Percentiles rank a stretch among this genome's conserved stretches.
Conservation (phyloP, 2,888 invertebrate species). For the Cantharis rustica region DNA sequence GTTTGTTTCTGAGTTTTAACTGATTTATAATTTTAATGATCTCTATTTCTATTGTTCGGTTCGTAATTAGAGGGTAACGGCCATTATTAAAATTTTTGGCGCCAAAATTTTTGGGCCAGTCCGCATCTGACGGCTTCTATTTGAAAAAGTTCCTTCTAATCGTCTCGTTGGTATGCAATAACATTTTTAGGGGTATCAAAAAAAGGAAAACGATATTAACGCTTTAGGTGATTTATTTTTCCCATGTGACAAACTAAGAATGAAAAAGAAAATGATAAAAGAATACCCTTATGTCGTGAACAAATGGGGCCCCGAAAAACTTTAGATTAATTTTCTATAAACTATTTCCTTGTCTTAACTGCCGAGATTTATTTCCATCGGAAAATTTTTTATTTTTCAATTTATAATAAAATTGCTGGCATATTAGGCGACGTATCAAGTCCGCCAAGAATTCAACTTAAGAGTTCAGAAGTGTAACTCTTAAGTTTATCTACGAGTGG, state of each 20-base stretch:
- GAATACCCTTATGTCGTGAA: conserved; percentile 36
- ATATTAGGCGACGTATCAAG: conserved; percentile 7
- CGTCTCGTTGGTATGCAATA: conserved; percentile 21
- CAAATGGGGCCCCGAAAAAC: conserved; percentile 29
- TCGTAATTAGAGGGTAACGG: no score
- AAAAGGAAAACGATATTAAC: conserved; percentile 44
- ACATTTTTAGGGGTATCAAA: conserved; percentile 27
- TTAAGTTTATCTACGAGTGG: conserved; percentile 20
- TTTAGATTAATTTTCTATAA: conserved; percentile 32
- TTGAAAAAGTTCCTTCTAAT: neutral
- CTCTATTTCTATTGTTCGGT: no score
- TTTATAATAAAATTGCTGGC: neutral
- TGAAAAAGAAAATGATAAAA: conserved; percentile 46
- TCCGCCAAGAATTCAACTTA: conserved; percentile 13
- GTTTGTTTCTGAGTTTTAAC: no score
- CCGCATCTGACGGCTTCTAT: neutral
- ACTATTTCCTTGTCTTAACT: conserved; percentile 17
- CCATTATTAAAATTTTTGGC: no score
- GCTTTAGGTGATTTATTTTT: conserved; percentile 45
- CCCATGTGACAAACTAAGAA: conserved; percentile 46
- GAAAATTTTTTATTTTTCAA: neutral
- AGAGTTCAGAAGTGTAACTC: conserved; percentile 17
- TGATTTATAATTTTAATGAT: no score
- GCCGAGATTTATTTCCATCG: conserved; percentile 17
- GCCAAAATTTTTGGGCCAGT: neutral